phyloP scores from a whole-genome alignment of 2,113 vertebrate genomes.

The Neotragus moschatus region DNA sequence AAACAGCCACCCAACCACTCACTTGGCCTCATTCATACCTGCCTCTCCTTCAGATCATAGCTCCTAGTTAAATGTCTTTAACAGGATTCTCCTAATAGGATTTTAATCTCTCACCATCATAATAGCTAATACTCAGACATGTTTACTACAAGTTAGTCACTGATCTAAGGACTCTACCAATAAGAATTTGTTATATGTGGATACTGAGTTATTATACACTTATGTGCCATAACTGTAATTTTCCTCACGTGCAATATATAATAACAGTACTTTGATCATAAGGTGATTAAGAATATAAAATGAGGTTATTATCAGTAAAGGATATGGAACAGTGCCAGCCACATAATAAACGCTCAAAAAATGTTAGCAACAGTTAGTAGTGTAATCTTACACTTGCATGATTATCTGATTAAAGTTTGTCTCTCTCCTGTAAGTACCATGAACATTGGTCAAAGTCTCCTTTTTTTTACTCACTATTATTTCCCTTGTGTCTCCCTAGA shows the following conservation, averaged over 20 bases:
- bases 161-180: not conserved
- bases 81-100: not conserved
- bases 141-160: not conserved
- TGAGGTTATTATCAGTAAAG: not conserved
- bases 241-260: not conserved
- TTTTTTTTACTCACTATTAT: not conserved
- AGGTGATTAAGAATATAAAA: not conserved
- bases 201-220: not conserved
- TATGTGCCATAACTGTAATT: not conserved
- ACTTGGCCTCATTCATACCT: not conserved
- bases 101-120: not conserved
- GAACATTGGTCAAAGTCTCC: not conserved
- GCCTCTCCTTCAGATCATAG: not conserved
- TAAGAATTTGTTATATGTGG: not conserved
- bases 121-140: not conserved
- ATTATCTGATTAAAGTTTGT: not conserved
- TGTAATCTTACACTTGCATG: not conserved
- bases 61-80: not conserved
- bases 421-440: not conserved
- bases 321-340: not conserved
- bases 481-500: not conserved
- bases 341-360: not conserved
- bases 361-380: not conserved
- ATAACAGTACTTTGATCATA: not conserved
- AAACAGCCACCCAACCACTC: not conserved